Evolutionary conservation across 2,888 invertebrate species (phyloP).

Genomic region (Yponomeuta cagnagella): DNA sequence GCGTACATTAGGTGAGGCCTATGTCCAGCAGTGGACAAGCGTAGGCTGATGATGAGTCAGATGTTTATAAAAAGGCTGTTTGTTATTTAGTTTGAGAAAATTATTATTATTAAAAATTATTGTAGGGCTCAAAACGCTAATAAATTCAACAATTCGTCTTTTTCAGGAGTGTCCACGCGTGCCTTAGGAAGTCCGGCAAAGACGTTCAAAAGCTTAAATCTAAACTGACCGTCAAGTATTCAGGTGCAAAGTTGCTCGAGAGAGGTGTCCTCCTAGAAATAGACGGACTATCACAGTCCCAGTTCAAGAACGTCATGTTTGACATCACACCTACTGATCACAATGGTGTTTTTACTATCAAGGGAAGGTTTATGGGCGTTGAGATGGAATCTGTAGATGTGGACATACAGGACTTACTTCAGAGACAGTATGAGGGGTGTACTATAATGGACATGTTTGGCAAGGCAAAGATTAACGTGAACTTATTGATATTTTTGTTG

Average conservation of each 20-base stretch:
- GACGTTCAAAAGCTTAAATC: conserved; percentile 74
- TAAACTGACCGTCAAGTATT: conserved; percentile 78
- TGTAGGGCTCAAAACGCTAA: too few relatives aligned
- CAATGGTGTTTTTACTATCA: conserved; percentile 81
- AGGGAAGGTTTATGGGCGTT: conserved; percentile 85
- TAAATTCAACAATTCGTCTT: neutral
- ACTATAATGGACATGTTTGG: conserved; percentile 86
- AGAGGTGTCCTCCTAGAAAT: conserved; percentile 83
- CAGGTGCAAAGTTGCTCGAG: conserved; percentile 81
- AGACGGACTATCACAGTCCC: conserved; percentile 79
- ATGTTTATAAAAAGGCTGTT: too few relatives aligned
- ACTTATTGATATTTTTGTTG: conserved; percentile 82
- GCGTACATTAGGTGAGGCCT: too few relatives aligned
- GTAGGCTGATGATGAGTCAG: too few relatives aligned
- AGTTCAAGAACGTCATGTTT: conserved; percentile 85
- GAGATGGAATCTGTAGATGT: conserved; percentile 83
- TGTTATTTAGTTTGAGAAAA: too few relatives aligned
- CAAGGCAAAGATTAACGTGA: conserved; percentile 86
- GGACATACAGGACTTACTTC: conserved; percentile 82
- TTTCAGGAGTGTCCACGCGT: conserved; percentile 74
- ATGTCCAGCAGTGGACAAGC: too few relatives aligned
- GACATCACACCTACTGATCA: conserved; percentile 81
- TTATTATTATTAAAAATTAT: too few relatives aligned
- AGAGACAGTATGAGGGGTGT: conserved; percentile 85
- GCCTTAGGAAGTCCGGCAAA: conserved; percentile 63